phyloP scores from a whole-genome alignment of 2,797 vertebrate genomes.

The Rhodeus uyekii region DNA sequence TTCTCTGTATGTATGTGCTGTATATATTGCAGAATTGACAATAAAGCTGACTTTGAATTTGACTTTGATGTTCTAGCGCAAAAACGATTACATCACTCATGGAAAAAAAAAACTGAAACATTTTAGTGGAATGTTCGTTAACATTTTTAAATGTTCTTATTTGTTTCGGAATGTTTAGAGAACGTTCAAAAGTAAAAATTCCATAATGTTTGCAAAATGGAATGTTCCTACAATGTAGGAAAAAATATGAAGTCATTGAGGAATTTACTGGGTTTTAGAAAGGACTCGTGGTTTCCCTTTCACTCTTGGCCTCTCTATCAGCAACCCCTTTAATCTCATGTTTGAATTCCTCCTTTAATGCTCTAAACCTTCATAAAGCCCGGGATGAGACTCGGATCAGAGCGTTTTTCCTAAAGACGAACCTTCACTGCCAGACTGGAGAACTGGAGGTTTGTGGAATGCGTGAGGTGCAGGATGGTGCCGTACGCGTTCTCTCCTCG shows the following conservation, averaged over 20 bases:
- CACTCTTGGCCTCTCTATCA: not conserved
- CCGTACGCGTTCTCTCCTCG: slow-evolving; percentile 89
- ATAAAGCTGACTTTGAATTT: too few species aligned
- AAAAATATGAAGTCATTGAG: not conserved
- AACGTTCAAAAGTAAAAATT: not conserved
- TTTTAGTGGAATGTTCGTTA: too few species aligned
- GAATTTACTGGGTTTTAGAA: not conserved
- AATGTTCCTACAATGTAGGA: not conserved
- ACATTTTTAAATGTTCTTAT: too few species aligned
- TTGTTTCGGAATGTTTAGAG: not conserved
- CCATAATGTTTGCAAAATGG: not conserved
- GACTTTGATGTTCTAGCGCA: too few species aligned
- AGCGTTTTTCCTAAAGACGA: not conserved
- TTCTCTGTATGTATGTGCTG: too few species aligned
- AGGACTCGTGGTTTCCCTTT: not conserved
- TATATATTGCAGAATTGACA: too few species aligned
- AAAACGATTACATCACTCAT: too few species aligned
- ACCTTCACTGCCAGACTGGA: slow-evolving; percentile 90
- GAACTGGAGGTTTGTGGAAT: slow-evolving; percentile 87
- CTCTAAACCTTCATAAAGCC: not conserved
- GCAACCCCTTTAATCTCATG: not conserved
- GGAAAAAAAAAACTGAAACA: too few species aligned
- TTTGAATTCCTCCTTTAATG: not conserved
- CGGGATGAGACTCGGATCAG: not conserved
- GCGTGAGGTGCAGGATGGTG: slow-evolving; percentile 81